Conservation (phyloP, 2,113 vertebrate species). For the Ceyx melanurus region DNA sequence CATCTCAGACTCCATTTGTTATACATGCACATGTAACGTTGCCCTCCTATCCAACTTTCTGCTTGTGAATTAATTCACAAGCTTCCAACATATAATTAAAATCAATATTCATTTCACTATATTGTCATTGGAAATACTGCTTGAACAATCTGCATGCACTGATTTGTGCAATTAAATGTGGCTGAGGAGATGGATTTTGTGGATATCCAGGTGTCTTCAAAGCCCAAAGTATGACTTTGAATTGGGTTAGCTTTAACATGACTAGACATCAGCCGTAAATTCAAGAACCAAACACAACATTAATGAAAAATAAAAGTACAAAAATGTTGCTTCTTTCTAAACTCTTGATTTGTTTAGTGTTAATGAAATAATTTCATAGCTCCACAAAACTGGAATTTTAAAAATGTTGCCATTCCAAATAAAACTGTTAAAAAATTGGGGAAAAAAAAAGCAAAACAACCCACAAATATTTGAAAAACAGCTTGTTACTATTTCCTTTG, state of each 20-base stretch:
- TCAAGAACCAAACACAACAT: neutral
- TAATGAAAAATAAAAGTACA: neutral
- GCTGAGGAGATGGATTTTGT: neutral
- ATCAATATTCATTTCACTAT: neutral
- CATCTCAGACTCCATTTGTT: neutral
- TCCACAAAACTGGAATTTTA: fast-evolving
- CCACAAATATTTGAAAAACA: neutral
- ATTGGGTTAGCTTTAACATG: neutral
- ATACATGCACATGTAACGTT: neutral
- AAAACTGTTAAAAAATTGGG: neutral
- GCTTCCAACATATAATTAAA: neutral
- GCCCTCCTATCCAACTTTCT: neutral
- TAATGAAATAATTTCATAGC: neutral
- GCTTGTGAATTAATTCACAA: neutral
- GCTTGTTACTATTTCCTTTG: neutral
- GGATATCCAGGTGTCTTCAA: neutral
- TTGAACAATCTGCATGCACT: neutral
- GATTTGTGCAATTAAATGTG: neutral
- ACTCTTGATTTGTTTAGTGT: neutral
- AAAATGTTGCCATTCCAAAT: neutral
- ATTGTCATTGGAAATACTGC: neutral
- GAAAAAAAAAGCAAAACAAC: neutral
- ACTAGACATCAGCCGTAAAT: neutral
- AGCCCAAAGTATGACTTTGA: neutral
- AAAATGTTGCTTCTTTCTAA: neutral